Conservation (phyloP, 1,140 invertebrate genomes). For the Scaptomyza hsui region DNA sequence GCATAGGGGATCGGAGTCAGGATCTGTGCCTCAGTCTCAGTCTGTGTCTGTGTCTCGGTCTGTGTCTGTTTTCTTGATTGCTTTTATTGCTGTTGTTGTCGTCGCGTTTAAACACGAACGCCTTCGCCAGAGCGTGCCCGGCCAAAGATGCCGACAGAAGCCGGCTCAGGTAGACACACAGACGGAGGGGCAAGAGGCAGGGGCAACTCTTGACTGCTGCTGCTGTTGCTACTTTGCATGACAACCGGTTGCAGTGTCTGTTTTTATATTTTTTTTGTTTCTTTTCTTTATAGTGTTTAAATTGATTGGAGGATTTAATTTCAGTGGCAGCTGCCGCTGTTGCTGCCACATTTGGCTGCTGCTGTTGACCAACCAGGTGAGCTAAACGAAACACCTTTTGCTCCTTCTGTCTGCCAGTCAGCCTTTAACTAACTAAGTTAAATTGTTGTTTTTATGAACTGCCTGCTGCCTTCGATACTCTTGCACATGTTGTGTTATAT, state of each 20-base stretch:
- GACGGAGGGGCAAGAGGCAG: neutral
- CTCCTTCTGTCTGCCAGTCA: constrained; percentile 30
- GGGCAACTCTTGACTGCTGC: constrained; percentile 23
- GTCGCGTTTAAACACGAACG: constrained; percentile 45
- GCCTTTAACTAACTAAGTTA: constrained; percentile 54
- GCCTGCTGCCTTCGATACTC: neutral
- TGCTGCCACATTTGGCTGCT: constrained; percentile 13
- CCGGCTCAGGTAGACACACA: constrained; percentile 28
- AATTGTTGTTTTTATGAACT: constrained; percentile 32
- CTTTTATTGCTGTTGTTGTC: constrained; percentile 53
- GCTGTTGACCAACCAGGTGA: constrained; percentile 24
- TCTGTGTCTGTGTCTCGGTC: constrained; percentile 23
- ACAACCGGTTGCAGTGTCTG: constrained; percentile 71
- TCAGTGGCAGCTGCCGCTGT: constrained; percentile 72
- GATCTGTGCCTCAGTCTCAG: constrained; percentile 17
- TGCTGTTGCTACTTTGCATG: constrained; percentile 70
- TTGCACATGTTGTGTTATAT: constrained; percentile 57
- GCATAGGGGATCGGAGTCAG: constrained; percentile 26
- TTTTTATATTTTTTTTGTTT: constrained; percentile 46
- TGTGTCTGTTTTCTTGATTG: constrained; percentile 26
- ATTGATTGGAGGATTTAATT: constrained; percentile 82
- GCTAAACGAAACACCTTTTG: constrained; percentile 55
- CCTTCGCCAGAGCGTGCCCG: constrained; percentile 33
- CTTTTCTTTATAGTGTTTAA: constrained; percentile 53
- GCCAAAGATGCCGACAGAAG: constrained; percentile 41